Conservation (phyloP, 2,888 invertebrate species). For the Pemphredon lugubris region DNA sequence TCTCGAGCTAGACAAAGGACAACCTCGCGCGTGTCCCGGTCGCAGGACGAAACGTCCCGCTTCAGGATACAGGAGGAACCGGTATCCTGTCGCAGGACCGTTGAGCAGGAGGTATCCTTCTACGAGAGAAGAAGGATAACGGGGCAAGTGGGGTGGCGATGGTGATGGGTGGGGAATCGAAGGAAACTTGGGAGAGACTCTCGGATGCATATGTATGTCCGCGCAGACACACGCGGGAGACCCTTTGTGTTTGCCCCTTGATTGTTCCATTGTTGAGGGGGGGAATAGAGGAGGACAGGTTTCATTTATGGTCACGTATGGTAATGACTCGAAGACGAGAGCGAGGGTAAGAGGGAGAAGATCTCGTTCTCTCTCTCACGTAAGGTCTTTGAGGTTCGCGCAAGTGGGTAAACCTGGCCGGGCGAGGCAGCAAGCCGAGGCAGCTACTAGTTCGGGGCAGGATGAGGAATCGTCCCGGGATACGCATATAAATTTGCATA, state of each 20-base stretch:
- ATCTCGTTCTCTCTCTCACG: no score
- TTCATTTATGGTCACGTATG: constrained; percentile 77
- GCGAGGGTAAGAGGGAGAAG: constrained; percentile 24
- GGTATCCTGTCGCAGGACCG: constrained; percentile 80
- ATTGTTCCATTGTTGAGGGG: constrained; percentile 67
- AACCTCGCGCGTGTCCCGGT: constrained; percentile 37
- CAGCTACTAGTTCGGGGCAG: constrained; percentile 49
- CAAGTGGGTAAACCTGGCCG: constrained; percentile 65
- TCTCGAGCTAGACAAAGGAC: constrained; percentile 69
- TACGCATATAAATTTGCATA: constrained; percentile 75
- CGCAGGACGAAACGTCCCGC: constrained; percentile 77
- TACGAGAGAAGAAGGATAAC: constrained; percentile 54
- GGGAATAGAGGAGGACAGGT: constrained; percentile 75
- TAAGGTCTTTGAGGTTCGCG: constrained; percentile 36
- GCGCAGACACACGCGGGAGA: constrained; percentile 36
- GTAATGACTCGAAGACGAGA: constrained; percentile 67
- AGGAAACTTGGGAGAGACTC: constrained; percentile 53
- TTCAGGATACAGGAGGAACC: constrained; percentile 74
- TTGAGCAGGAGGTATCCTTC: constrained; percentile 64
- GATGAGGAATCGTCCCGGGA: constrained; percentile 68
- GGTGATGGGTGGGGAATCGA: constrained; percentile 56
- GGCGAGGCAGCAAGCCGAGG: constrained; percentile 30
- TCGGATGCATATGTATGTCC: constrained; percentile 57
- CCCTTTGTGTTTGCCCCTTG: constrained; percentile 55
- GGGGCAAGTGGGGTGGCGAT: no score